A percentile compares a stretch with the other conserved stretches of the same genome.
Evolutionary conservation across 2,797 vertebrate genomes (phyloP).

Genomic region (Hypotaenidia okinawae): DNA sequence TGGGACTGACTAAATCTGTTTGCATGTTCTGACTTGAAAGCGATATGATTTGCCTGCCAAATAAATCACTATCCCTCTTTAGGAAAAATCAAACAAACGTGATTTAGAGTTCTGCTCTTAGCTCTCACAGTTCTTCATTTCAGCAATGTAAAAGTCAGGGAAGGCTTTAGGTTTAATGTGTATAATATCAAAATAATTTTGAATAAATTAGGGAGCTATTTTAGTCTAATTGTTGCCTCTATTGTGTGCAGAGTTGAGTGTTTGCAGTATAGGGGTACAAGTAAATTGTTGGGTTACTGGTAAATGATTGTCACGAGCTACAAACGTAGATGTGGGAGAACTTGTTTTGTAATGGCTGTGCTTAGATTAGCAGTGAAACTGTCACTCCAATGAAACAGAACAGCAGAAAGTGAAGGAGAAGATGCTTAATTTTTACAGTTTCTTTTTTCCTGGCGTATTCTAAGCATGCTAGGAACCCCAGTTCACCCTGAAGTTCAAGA

Average conservation of each 20-base stretch:
- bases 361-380: background rate
- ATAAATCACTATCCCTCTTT: background rate
- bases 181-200: background rate
- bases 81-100: background rate
- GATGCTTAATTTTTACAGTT: background rate
- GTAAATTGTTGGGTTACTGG: background rate
- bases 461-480: background rate
- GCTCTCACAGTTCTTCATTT: background rate
- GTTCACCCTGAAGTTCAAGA: background rate
- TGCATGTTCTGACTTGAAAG: background rate
- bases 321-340: background rate
- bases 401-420: background rate
- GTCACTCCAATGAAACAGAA: background rate
- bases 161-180: background rate
- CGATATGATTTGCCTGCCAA: conserved; percentile 17
- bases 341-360: background rate
- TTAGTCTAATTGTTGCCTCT: background rate
- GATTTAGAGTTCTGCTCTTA: background rate
- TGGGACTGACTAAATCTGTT: background rate
- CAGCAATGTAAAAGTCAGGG: background rate
- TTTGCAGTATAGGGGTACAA: background rate
- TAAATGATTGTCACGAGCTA: background rate
- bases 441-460: background rate
- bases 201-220: background rate
- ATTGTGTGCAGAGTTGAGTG: background rate